Evolutionary conservation across 2,888 invertebrate species (phyloP).

Genomic region (Malachius bipustulatus): DNA sequence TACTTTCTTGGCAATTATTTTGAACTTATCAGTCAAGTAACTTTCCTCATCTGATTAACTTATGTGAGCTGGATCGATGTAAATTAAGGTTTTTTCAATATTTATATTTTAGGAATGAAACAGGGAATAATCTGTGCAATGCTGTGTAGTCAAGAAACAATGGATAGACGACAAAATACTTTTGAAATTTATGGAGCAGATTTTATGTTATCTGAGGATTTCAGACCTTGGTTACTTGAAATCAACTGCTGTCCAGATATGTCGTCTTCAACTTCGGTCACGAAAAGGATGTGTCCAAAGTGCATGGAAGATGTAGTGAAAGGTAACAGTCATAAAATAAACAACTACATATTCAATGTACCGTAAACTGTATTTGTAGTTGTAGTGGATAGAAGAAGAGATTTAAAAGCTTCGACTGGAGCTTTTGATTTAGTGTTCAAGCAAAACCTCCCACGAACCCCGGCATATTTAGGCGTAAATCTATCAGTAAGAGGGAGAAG

Average conservation of each 20-base stretch:
- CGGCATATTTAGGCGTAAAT: constrained; percentile 67
- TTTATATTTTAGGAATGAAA: constrained; percentile 28
- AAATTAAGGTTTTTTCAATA: constrained; percentile 1
- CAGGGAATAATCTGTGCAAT: constrained; percentile 58
- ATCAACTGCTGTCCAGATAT: constrained; percentile 91
- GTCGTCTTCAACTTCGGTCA: constrained; percentile 82
- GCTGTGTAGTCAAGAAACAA: constrained; percentile 74
- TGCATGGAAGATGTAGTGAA: constrained; percentile 84
- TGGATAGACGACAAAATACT: constrained; percentile 70
- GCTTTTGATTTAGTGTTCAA: constrained; percentile 69
- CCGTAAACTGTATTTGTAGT: too few species aligned
- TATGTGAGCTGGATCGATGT: too few species aligned
- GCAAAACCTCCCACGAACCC: constrained; percentile 64
- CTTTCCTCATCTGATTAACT: too few species aligned
- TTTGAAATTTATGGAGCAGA: constrained; percentile 93
- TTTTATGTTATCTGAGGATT: constrained; percentile 83
- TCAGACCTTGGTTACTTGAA: constrained; percentile 85
- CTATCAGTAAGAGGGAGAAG: constrained; percentile 56
- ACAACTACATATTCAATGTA: constrained; percentile 4
- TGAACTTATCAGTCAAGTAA: too few species aligned
- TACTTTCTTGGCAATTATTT: too few species aligned
- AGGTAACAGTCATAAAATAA: constrained; percentile 44
- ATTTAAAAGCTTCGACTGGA: constrained; percentile 67
- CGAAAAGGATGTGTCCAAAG: constrained; percentile 72
- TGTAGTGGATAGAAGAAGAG: constrained; percentile 59